Evolutionary conservation across 2,797 vertebrate genomes (phyloP), one percentile per base, ranked within the genome.

Genomic region (Paguma larvata): DNA sequence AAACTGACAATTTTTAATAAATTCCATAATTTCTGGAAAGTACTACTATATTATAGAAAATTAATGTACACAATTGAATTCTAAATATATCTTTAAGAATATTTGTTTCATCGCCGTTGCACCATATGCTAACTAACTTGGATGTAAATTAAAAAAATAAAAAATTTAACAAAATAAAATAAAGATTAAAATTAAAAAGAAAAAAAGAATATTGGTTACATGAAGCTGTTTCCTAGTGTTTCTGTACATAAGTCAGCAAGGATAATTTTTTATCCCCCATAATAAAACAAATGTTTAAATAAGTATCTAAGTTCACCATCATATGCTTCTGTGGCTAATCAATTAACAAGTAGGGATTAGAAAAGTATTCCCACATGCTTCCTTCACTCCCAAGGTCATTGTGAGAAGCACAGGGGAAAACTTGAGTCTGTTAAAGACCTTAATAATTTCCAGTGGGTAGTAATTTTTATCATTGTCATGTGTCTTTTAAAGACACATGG

Each of bases 11-110:
- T 83, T 80, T 85, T 65, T 30, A 34, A 84, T 80, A 70, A 46
- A 63, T 70, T 88, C 18, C 82, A 51, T 85, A 78, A 59, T 79
- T 96, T 4, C 56, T 70, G n/a, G 65, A 32, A 91, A 92, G 51
- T 56, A n/a, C 0, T 9, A 56, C 65, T 3, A 8, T 34, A 41
- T 27, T 67, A 13, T 82, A 83, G 65, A 88, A 92, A 91, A 75
- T 12, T 80, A 75, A 78, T 85, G 82, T 80, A 85, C 34, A 27
- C 38, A 56, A 56, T 5, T 75, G 10, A 32, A 91, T 87, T 94
- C 92, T 44, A 85, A 59, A 80, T 85, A 34, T 30, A n/a, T 70
- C 59, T 63, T 75, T 41, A 62, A 92, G 27, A 85, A 80, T 53
- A 53, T 18, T 53, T 46, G 46, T 46, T 46, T 46, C 46, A 46